Evolutionary conservation across 2,888 invertebrate genomes (phyloP).

Genomic region (Oxyteleia sp.): DNA sequence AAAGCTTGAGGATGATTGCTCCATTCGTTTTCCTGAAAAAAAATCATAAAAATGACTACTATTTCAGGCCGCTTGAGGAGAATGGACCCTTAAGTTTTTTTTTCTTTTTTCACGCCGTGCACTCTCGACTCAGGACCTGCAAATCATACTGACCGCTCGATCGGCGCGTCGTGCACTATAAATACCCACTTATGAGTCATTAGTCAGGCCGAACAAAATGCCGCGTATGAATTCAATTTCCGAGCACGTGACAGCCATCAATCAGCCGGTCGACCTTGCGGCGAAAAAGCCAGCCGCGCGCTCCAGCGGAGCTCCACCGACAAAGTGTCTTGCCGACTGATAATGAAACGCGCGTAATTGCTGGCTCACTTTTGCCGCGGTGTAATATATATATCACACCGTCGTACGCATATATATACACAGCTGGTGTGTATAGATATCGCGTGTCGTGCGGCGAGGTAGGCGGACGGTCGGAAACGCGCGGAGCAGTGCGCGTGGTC

Average conservation of each 20-base stretch:
- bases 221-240: not conserved
- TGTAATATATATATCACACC: too few species aligned
- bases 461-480: conserved; percentile 58
- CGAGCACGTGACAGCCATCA: conserved; percentile 19
- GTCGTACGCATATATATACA: too few species aligned
- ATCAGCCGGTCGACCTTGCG: conserved; percentile 40
- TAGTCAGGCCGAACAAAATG: not conserved
- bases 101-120: too few species aligned
- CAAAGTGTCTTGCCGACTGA: conserved; percentile 33
- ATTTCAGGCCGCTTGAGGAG: too few species aligned
- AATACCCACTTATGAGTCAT: conserved; percentile 2
- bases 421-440: conserved; percentile 38
- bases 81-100: too few species aligned
- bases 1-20: too few species aligned
- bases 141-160: too few species aligned
- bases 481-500: conserved; percentile 70
- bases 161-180: too few species aligned
- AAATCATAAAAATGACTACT: too few species aligned
- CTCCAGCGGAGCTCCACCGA: not conserved
- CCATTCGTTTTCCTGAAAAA: too few species aligned
- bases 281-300: not conserved
- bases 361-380: conserved; percentile 17
- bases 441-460: conserved; percentile 53
- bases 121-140: too few species aligned
- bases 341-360: conserved; percentile 33